Conservation (phyloP, 2,113 vertebrate species). For the Phoxinus phoxinus region DNA sequence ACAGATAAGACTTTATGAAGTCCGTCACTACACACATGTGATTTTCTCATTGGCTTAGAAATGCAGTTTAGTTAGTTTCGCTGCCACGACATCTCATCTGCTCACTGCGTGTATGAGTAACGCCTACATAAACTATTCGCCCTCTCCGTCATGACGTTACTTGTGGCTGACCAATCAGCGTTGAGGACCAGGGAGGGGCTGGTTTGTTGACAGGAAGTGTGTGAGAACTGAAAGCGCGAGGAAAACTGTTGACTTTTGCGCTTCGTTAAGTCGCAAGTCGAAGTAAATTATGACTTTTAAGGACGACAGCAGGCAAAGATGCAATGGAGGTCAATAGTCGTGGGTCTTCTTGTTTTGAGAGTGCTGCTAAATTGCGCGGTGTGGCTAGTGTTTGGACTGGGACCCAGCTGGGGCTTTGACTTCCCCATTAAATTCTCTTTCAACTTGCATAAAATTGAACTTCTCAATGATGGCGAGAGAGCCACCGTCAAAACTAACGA, state of each 20-base stretch:
- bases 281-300: conserved; percentile 77
- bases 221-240: conserved; percentile 27
- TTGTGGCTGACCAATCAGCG: conserved; percentile 61
- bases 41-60: conserved; percentile 67
- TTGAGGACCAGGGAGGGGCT: conserved; percentile 46
- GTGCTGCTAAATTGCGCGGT: conserved; percentile 83
- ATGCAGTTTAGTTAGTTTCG: conserved; percentile 53
- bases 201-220: conserved; percentile 79
- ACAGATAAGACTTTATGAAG: background rate
- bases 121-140: conserved; percentile 60
- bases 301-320: conserved; percentile 80
- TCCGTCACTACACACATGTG: conserved; percentile 58
- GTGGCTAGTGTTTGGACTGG: conserved; percentile 83
- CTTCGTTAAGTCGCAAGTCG: conserved; percentile 36
- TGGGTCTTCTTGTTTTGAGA: conserved; percentile 87
- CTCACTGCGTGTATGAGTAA: conserved; percentile 44
- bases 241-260: conserved; percentile 15
- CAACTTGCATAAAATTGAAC: conserved; percentile 73
- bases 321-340: conserved; percentile 94
- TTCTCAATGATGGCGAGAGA: conserved; percentile 66
- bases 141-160: conserved; percentile 9
- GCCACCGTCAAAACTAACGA: conserved; percentile 41
- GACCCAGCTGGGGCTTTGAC: conserved; percentile 84
- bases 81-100: conserved; percentile 61
- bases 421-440: conserved; percentile 74